Conservation (phyloP, 2,888 invertebrate genomes). For the Drosophila neonasuta region DNA sequence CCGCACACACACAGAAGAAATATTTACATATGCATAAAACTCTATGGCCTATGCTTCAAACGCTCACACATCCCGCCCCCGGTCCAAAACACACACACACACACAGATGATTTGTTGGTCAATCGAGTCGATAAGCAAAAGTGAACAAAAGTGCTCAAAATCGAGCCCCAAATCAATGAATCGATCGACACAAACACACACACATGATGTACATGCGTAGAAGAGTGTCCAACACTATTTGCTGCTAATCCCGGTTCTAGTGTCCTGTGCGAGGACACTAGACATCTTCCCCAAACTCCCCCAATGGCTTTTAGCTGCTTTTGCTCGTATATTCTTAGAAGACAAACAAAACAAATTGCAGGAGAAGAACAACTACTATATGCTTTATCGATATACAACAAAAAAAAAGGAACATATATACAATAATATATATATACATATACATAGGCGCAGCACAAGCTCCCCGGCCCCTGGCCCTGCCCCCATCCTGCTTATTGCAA, state of each 20-base stretch:
- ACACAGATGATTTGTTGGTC: constrained; percentile 42
- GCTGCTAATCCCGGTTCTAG: constrained; percentile 13
- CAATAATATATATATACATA: constrained; percentile 25
- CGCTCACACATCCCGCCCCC: constrained; percentile 33
- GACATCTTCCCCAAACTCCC: constrained; percentile 1
- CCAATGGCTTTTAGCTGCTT: constrained; percentile 56
- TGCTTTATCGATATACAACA: constrained; percentile 46
- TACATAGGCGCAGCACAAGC: constrained; percentile 5
- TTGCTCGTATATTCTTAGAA: constrained; percentile 50
- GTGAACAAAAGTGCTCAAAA: constrained; percentile 41
- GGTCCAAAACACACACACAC: constrained; percentile 12
- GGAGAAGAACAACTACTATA: constrained; percentile 13
- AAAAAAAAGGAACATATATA: constrained; percentile 21
- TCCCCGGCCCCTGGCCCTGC: not conserved
- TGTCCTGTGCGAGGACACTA: not conserved
- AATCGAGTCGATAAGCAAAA: not conserved
- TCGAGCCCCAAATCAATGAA: not conserved
- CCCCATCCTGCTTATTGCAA: constrained; percentile 52
- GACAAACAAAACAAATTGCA: constrained; percentile 17
- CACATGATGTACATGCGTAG: constrained; percentile 47
- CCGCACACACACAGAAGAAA: constrained; percentile 20
- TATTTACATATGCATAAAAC: constrained; percentile 21
- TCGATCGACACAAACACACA: constrained; percentile 20
- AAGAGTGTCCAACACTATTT: constrained; percentile 64
- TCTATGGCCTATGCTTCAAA: constrained; percentile 44